Conservation (phyloP, 2,888 invertebrate genomes). For the Perdita meconis region DNA sequence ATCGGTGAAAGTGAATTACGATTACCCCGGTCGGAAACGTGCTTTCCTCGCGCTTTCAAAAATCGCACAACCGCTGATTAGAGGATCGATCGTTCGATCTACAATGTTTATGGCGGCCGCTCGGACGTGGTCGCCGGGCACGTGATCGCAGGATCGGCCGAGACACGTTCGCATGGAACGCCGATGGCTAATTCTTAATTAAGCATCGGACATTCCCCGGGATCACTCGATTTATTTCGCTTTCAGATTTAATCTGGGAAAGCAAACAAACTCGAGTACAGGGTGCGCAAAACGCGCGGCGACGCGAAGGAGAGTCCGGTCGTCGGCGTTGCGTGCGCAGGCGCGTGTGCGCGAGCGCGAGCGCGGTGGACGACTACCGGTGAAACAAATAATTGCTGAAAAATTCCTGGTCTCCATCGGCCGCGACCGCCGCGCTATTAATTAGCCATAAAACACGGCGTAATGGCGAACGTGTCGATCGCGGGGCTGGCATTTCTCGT, state of each 20-base stretch:
- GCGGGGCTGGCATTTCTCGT: conserved; percentile 47
- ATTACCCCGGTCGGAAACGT: conserved; percentile 30
- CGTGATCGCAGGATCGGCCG: background rate
- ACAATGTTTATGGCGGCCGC: conserved; percentile 14
- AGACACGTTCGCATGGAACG: background rate
- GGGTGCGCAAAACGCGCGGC: conserved; percentile 24
- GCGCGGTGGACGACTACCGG: conserved; percentile 43
- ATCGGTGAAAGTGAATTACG: conserved; percentile 57
- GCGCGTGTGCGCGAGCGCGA: conserved; percentile 17
- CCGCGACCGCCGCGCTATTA: conserved; percentile 77
- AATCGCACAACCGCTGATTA: conserved; percentile 23
- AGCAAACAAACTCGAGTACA: conserved; percentile 29
- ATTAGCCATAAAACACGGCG: conserved; percentile 78
- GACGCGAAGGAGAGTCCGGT: conserved; percentile 14
- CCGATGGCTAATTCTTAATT: conserved; percentile 19
- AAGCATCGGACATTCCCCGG: conserved; percentile 1
- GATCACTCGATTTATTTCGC: conserved; percentile 21
- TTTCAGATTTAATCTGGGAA: conserved; percentile 46
- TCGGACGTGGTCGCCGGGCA: background rate
- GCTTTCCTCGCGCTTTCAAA: conserved; percentile 53
- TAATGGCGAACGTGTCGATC: conserved; percentile 67
- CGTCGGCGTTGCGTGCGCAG: conserved; percentile 4
- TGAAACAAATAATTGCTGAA: conserved; percentile 77
- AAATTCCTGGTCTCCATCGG: conserved; percentile 77
- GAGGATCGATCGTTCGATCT: conserved; percentile 14